Evolutionary conservation across 2,797 vertebrate genomes (phyloP), one percentile per base, ranked within the genome.

Genomic region (Caiman crocodilus): DNA sequence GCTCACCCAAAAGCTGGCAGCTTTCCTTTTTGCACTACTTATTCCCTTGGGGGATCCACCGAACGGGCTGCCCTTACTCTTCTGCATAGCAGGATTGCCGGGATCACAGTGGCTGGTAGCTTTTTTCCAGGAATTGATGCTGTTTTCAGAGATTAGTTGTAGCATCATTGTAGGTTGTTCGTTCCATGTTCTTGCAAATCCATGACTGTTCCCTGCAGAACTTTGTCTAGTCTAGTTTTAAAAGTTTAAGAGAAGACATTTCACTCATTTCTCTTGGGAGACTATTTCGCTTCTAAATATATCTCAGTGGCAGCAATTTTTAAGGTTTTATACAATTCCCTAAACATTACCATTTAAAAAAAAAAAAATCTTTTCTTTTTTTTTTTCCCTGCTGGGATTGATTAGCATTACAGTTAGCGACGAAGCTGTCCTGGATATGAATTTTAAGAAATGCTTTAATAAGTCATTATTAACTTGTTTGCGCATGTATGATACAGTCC

Each of bases 281-380:
- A 65, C 3, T 61, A 79, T 88, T 89, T 79, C 75, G 82, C 84
- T 82, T 94, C 87, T 85, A 87, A 82, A 55, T 63, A 75, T 7
- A n/a, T 32, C n/a, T 28, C 23, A 6, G 26, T 94, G 94, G 87
- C 93, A 93, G 28, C 81, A 61, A 50, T 71, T 88, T 88, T 80
- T 65, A 71, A 90, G 76, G 28, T 73, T 90, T 88, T 82, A 83
- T 20, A 59, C 3, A 81, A 67, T 67, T 84, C 59, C 84, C 60
- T 92, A 58, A 86, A 88, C 8, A 71, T 73, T 50, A 23, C 69
- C 23, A 16, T 42, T 50, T 73, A 25, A 50, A 14, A 73, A 25
- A 73, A 42, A 50, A 50, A 50, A 42, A 42, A 50, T 23, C 23
- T 71, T 10, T 50, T 23, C 23, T 71, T 10, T 50, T 50, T 50